phyloP scores from a whole-genome alignment of 2,113 vertebrate genomes.

The Forbesichthys papilliferus region DNA sequence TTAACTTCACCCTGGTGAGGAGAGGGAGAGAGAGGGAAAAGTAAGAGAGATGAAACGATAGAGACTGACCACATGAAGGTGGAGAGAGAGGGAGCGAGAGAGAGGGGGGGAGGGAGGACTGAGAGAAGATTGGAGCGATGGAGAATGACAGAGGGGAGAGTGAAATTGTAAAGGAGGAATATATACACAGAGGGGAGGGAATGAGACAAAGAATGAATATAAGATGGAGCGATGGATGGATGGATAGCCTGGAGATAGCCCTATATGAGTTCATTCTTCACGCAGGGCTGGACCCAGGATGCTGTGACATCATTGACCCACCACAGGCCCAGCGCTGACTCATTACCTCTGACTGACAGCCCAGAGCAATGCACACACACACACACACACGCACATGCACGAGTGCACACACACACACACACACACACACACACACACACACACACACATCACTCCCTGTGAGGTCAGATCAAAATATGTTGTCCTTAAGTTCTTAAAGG shows the following conservation, averaged over 20 bases:
- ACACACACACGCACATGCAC: background rate
- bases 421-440: constrained; percentile 15
- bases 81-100: background rate
- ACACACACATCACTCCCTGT: constrained; percentile 15
- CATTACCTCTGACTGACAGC: constrained; percentile 56
- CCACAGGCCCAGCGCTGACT: constrained; percentile 40
- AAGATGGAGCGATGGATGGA: background rate
- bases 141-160: constrained; percentile 4
- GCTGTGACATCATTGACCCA: constrained; percentile 55
- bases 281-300: constrained; percentile 46
- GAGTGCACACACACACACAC: constrained; percentile 8
- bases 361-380: constrained; percentile 29
- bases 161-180: background rate
- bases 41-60: constrained; percentile 38
- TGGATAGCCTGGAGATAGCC: constrained; percentile 61
- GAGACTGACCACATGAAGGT: constrained; percentile 7
- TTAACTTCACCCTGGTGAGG: constrained; percentile 72
- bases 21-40: constrained; percentile 45
- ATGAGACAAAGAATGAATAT: background rate
- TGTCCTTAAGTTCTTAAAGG: too few relatives aligned
- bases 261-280: constrained; percentile 85
- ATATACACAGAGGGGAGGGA: background rate
- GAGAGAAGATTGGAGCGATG: constrained; percentile 2
- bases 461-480: too few relatives aligned
- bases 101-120: constrained; percentile 1